These are phyloP conservation scores for Drosophila fungiperda DNA, from an alignment of 2,888 invertebrate genomes.

Conservation along the genomic window DNA sequence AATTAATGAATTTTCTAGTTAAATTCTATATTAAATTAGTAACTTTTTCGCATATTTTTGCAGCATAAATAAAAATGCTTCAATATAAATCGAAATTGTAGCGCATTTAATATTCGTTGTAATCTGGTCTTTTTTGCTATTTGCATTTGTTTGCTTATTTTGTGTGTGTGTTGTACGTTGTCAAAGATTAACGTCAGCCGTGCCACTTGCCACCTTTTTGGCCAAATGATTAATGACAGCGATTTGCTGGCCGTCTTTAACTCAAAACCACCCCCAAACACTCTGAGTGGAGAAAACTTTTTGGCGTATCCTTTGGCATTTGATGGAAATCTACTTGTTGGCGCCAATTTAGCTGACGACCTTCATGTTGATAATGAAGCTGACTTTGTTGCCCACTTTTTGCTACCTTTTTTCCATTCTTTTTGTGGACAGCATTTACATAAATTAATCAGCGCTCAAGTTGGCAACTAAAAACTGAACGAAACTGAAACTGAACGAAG, in stretches of 20 bases:
- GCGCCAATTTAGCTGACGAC: conserved; percentile 61
- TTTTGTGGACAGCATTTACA: conserved; percentile 50
- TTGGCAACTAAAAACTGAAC: conserved; percentile 26
- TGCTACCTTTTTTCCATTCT: background rate
- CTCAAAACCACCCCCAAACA: background rate
- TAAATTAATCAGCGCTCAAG: conserved; percentile 58
- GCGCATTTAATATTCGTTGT: conserved; percentile 29
- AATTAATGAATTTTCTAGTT: background rate
- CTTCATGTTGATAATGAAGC: conserved; percentile 45
- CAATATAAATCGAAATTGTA: background rate
- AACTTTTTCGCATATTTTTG: too few species aligned
- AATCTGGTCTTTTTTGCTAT: background rate
- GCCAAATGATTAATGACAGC: conserved; percentile 80
- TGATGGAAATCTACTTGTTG: conserved; percentile 77
- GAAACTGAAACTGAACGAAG: conserved; percentile 12
- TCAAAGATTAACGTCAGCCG: conserved; percentile 58
- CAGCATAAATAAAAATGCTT: too few species aligned
- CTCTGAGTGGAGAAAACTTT: conserved; percentile 16
- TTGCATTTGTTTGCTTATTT: conserved; percentile 13
- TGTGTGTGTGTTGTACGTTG: conserved; percentile 11
- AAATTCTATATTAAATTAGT: background rate
- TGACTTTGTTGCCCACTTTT: conserved; percentile 53
- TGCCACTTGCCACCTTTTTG: conserved; percentile 70
- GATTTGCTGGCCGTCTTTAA: conserved; percentile 50
- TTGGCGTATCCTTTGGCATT: conserved; percentile 44